A percentile compares a stretch with the other conserved stretches of the same genome.
Evolutionary conservation across 2,888 invertebrate species (phyloP).

Genomic region (Callyntrura guangdongensis): DNA sequence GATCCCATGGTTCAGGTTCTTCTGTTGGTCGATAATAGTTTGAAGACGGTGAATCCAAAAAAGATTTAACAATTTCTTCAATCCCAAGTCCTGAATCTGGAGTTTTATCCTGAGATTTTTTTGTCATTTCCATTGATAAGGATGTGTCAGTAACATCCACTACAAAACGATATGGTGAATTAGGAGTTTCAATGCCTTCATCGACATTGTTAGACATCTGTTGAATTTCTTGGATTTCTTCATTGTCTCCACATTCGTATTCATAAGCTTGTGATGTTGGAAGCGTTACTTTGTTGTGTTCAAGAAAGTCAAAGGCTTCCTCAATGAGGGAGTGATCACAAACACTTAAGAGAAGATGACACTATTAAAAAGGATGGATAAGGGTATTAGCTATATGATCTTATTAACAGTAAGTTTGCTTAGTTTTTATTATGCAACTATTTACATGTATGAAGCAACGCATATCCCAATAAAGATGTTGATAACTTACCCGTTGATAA

Average conservation of each 20-base stretch:
- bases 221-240: constrained; percentile 70
- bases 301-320: constrained; percentile 93
- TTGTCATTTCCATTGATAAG: constrained; percentile 55
- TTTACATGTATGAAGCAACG: too few species aligned
- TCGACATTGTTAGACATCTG: constrained; percentile 73
- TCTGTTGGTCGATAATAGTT: constrained; percentile 93
- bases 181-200: constrained; percentile 84
- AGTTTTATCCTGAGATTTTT: constrained; percentile 82
- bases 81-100: constrained; percentile 83
- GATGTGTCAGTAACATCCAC: constrained; percentile 80
- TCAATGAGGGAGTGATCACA: constrained; percentile 96
- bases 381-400: too few species aligned
- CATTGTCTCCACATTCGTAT: constrained; percentile 53
- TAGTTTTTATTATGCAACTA: too few species aligned
- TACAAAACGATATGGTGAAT: constrained; percentile 83
- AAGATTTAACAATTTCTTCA: constrained; percentile 85
- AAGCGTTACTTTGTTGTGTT: constrained; percentile 89
- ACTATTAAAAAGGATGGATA: too few species aligned
- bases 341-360: constrained; percentile 91
- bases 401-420: too few species aligned
- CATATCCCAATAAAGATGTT: too few species aligned
- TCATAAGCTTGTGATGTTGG: constrained; percentile 81
- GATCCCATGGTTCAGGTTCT: constrained; percentile 94
- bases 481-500: constrained; percentile 88
- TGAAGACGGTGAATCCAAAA: constrained; percentile 89